Evolutionary conservation across 1,140 invertebrate genomes (phyloP).

Genomic region (Drosophila mauritiana): DNA sequence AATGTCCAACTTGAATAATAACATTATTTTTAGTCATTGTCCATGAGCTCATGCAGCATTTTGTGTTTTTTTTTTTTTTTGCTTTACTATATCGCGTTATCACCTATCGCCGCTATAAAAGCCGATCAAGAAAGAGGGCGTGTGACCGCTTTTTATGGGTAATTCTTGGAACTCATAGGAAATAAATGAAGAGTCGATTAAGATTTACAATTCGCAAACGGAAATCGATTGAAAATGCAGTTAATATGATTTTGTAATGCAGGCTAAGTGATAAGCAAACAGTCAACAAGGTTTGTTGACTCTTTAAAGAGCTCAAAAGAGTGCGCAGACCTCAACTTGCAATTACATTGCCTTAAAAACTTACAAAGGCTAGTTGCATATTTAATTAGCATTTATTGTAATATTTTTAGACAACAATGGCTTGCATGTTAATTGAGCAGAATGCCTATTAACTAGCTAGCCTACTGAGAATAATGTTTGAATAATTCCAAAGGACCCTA

Average conservation of each 20-base stretch:
- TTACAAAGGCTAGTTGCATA: conserved; percentile 16
- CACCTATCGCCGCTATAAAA: conserved; percentile 35
- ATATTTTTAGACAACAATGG: neutral
- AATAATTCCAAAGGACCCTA: neutral
- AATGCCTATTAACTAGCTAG: neutral
- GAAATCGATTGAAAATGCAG: conserved; percentile 36
- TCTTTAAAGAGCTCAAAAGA: neutral
- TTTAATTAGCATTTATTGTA: conserved; percentile 19
- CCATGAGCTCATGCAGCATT: conserved; percentile 65
- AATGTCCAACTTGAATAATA: conserved; percentile 47
- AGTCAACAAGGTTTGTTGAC: conserved; percentile 6
- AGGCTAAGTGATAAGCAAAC: conserved; percentile 16
- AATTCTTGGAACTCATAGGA: conserved; percentile 40
- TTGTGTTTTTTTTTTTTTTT: neutral
- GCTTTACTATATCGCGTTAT: conserved; percentile 16
- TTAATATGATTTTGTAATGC: conserved; percentile 16
- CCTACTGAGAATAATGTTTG: neutral
- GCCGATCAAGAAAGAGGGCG: conserved; percentile 51
- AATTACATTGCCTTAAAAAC: neutral
- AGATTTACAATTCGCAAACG: conserved; percentile 44
- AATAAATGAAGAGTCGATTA: conserved; percentile 30
- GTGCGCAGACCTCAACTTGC: no score
- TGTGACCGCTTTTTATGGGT: conserved; percentile 37
- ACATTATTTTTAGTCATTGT: conserved; percentile 72
- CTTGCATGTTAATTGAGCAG: neutral